Evolutionary conservation across 2,113 vertebrate genomes (phyloP), one percentile per base, ranked within the genome.

Genomic region (Nanorana parkeri): DNA sequence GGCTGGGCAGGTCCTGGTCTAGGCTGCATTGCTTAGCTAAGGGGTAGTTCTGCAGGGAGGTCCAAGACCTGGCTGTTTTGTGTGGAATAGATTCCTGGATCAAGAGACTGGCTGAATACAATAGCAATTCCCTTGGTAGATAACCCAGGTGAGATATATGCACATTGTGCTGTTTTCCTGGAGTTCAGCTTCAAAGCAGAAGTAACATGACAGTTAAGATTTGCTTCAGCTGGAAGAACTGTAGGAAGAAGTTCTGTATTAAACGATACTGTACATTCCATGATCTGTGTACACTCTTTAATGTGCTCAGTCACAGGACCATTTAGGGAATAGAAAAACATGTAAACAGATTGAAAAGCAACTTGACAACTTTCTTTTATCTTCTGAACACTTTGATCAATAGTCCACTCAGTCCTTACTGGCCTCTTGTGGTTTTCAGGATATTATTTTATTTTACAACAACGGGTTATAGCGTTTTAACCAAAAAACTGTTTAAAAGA

Each of bases 311-410:
- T 75, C 60, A 61, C 28, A 61, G 41, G 20, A 36, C 28, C 32
- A 41, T 75, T 61, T 75, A 56, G 60, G 7, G 56, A 61, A 56
- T 61, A 32, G 29, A 61, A 60, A 73, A 75, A 54, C 68, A 75
- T 75, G 72, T 75, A 75, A 75, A 75, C 55, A 61, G 58, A 60
- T 61, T 61, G 55, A 75, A 61, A 61, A 75, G 52, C 55, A 24
- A 75, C 72, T 75, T 75, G 55, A 75, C 28, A 60, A 36, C 23
- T 29, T 61, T 61, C 56, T 75, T 74, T 74, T 61, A 75, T 75
- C 72, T 75, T 61, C 60, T 61, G 58, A 58, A 56, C 5, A 58
- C 72, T 61, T 61, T 75, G 72, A 75, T 75, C 72, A 61, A 75
- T 75, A 75, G 72, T 21, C 54, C n/a, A 19, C 17, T 20, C 23